Conservation (phyloP, 2,113 vertebrate genomes). For the Arizona elegans region DNA sequence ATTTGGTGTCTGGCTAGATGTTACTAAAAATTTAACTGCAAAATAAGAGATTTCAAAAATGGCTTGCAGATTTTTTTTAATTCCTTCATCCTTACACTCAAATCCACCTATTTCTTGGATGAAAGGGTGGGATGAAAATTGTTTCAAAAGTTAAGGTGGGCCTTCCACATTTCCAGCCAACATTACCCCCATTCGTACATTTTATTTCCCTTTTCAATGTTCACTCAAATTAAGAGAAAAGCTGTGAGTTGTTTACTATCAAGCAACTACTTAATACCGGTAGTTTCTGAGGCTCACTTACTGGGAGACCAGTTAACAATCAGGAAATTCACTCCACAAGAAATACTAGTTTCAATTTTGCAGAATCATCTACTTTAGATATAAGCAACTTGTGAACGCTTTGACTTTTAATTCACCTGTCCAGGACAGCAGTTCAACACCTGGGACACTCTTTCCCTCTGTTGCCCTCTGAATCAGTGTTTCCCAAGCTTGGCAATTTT, state of each 20-base stretch:
- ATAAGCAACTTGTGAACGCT: background rate
- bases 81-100: background rate
- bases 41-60: background rate
- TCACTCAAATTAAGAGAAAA: background rate
- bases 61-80: background rate
- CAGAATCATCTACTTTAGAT: background rate
- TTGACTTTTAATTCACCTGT: background rate
- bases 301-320: background rate
- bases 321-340: background rate
- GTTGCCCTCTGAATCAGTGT: background rate
- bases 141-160: background rate
- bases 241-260: background rate
- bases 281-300: background rate
- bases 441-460: background rate
- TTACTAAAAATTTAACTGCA: background rate
- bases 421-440: background rate
- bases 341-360: background rate
- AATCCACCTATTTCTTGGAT: conserved; percentile 34
- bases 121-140: conserved; percentile 29
- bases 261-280: background rate
- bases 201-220: background rate
- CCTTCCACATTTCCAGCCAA: conserved; percentile 22
- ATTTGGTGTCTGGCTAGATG: background rate
- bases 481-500: background rate
- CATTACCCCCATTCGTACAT: conserved; percentile 1